Base-by-base conservation (phyloP, 2,113 vertebrate species). In the Lichenostomus cassidix region DNA sequence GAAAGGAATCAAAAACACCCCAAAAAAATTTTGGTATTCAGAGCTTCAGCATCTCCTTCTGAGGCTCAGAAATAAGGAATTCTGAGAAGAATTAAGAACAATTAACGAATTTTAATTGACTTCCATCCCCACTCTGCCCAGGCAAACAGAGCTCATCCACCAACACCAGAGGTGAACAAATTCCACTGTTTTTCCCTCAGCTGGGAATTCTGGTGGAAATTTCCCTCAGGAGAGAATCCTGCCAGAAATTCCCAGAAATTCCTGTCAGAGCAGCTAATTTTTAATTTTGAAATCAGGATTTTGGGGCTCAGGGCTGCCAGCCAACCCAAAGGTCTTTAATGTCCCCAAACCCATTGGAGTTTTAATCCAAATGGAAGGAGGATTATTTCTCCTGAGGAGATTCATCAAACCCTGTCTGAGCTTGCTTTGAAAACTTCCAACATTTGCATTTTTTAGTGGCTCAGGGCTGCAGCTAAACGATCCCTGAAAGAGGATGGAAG, bases 391-490 rank as follows among this genome's bases (percentile, higher is more conserved):
- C 80, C 47, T 1, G 18, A 91, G 58, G 44, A 63, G 37, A 49
- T 86, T 37, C 47, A 83, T 50, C 49, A 42, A 47, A 46, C 60
- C 39, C 10, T 6, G 1, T 19, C 46, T 10, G 16, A 35, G 24
- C 15, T 81, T 77, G 7, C 74, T 62, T 89, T 56, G 59, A 27
- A 78, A 89, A 89, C 59, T 73, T 69, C 10, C 50, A 81, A 17
- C 46, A 81, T 84, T 73, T 91, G 50, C 81, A 55, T 83, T 81
- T 87, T 83, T 74, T 87, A 81, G 94, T 70, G 49, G 55, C 81
- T 83, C 59, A 52, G 65, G 50, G 73, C 29, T 8, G 27, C 21
- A 44, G 21, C 37, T 70, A 87, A 95, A 84, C 29, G 75, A 75
- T 46, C 75, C 80, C 11, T 83, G 83, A 71, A 88, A 59, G 44